A percentile compares a stretch with the other conserved stretches of the same genome.
Evolutionary conservation across 2,113 vertebrate species (phyloP).

Genomic region (Pollachius pollachius): DNA sequence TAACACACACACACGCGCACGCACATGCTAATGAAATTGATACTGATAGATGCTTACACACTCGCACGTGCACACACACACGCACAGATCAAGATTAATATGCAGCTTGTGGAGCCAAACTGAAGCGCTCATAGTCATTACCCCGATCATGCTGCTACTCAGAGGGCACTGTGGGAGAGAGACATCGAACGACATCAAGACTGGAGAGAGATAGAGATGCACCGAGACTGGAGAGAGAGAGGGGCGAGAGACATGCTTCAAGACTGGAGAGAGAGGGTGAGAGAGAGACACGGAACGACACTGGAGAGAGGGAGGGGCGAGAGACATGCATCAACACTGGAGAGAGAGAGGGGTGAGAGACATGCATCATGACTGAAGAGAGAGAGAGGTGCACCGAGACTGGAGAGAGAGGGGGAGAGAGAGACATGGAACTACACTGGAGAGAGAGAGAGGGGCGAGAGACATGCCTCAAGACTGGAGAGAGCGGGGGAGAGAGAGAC

Average conservation of each 20-base stretch:
- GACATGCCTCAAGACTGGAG: not conserved
- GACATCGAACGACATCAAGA: conserved; percentile 23
- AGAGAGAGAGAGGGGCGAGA: conserved; percentile 4
- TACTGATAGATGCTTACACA: no score
- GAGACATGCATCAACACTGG: conserved; percentile 23
- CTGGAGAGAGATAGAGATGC: conserved; percentile 17
- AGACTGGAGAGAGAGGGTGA: not conserved
- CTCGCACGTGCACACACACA: not conserved
- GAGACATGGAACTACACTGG: no score
- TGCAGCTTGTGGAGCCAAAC: conserved; percentile 52
- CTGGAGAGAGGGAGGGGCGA: not conserved
- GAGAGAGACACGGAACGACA: not conserved
- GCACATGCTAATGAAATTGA: not conserved
- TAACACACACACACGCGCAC: not conserved
- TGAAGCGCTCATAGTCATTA: conserved; percentile 60
- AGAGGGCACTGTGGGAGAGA: not conserved
- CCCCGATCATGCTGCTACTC: conserved; percentile 36
- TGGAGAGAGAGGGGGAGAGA: conserved; percentile 1
- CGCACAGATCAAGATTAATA: conserved; percentile 54
- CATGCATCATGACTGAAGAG: conserved; percentile 27
- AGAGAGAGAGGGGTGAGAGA: not conserved
- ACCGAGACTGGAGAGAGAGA: conserved; percentile 16
- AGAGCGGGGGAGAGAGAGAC: not conserved
- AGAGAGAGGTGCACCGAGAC: not conserved
- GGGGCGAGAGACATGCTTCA: no score